Percentiles rank a stretch among this genome's conserved stretches.
Evolutionary conservation across 2,797 vertebrate species (phyloP).

Genomic region (Coracias cyanogaster): DNA sequence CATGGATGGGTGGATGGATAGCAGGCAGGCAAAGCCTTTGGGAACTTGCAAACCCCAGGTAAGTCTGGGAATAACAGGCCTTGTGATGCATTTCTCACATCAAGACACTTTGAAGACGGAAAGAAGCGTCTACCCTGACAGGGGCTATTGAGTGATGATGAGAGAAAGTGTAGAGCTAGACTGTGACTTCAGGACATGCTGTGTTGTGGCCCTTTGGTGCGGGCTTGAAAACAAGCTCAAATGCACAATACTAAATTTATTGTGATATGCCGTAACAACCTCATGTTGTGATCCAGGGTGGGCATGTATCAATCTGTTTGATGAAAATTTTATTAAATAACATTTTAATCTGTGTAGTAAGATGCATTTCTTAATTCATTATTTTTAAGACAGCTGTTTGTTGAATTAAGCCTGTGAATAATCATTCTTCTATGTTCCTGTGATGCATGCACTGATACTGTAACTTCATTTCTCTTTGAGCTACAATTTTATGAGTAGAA

Average conservation of each 20-base stretch:
- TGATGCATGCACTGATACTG: background rate
- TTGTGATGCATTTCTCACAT: background rate
- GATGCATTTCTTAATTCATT: background rate
- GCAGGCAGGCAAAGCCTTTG: background rate
- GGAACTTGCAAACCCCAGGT: background rate
- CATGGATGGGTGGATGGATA: background rate
- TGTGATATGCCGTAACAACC: background rate
- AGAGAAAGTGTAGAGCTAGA: background rate
- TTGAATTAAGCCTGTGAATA: background rate
- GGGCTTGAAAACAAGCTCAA: background rate
- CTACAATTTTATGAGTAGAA: background rate
- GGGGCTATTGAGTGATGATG: accelerated
- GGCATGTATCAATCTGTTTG: background rate
- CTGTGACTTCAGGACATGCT: background rate
- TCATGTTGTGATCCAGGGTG: background rate
- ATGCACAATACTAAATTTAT: background rate
- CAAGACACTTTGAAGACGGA: background rate
- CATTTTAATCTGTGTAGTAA: background rate
- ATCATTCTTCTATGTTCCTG: background rate
- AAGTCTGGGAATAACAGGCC: background rate
- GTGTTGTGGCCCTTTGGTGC: background rate
- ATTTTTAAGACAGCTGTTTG: background rate
- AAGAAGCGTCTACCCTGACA: background rate
- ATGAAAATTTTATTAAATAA: background rate
- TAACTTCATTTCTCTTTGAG: background rate